Percentiles rank a stretch among this genome's conserved stretches.
These are phyloP conservation scores for Stegophylla sp. DNA, from an alignment of 2,888 invertebrate genomes.

Conservation along the genomic window DNA sequence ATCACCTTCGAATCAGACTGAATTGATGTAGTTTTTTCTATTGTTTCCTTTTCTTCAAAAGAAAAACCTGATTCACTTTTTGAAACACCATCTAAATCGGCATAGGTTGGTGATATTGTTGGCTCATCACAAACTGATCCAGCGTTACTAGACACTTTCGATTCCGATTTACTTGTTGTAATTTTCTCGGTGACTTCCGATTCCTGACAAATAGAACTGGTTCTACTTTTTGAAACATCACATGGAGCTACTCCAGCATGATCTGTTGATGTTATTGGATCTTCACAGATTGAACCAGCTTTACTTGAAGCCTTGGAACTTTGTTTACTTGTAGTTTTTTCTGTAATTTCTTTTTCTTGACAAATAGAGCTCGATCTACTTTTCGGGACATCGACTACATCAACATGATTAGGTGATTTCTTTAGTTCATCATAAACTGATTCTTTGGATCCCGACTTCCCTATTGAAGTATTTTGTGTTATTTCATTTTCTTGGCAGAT, in stretches of 20 bases:
- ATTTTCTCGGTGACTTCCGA: neutral
- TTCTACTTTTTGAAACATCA: neutral
- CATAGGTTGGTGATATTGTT: neutral
- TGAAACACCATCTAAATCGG: too few relatives aligned
- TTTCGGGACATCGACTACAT: neutral
- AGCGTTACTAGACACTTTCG: neutral
- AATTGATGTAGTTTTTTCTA: neutral
- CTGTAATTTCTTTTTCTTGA: neutral
- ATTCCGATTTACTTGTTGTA: too few relatives aligned
- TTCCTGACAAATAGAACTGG: neutral
- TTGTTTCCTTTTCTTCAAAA: neutral
- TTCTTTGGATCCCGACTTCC: neutral
- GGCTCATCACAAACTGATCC: neutral
- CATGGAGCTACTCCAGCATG: too few relatives aligned
- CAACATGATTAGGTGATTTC: neutral
- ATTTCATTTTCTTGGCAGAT: neutral
- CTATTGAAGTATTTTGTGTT: neutral
- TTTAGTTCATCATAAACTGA: neutral
- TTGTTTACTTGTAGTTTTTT: accelerated
- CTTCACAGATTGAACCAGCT: neutral
- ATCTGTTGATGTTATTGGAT: neutral
- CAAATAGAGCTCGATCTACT: neutral
- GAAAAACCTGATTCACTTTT: neutral
- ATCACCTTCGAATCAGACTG: neutral
- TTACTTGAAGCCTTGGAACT: neutral